Evolutionary conservation across 2,888 invertebrate species (phyloP).

Genomic region (Pollenia labialis): DNA sequence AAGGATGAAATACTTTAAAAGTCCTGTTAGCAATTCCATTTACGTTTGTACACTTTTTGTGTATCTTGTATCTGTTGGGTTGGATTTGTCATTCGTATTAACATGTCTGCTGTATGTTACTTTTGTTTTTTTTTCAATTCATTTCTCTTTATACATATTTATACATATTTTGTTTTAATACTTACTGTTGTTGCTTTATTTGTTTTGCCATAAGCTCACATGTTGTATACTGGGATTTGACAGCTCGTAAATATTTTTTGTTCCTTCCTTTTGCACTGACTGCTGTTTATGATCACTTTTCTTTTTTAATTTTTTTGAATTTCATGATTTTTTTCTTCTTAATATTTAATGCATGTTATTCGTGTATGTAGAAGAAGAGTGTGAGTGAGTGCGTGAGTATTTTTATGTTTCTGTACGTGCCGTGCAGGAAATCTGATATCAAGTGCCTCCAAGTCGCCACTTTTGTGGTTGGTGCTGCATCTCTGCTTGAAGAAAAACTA

Average conservation of each 20-base stretch:
- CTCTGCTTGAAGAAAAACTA: too few species aligned
- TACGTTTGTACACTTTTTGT: neutral
- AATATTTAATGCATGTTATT: constrained; percentile 1
- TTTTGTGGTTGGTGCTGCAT: too few species aligned
- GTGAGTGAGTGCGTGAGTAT: neutral
- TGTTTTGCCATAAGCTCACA: constrained; percentile 29
- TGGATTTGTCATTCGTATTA: constrained; percentile 67
- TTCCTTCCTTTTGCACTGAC: constrained; percentile 1
- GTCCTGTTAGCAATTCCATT: constrained; percentile 29
- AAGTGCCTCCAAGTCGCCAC: too few species aligned
- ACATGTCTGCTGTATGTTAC: constrained; percentile 63
- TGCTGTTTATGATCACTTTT: constrained; percentile 39
- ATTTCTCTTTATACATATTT: constrained; percentile 26
- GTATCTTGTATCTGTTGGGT: constrained; percentile 35
- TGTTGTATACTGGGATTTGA: constrained; percentile 81
- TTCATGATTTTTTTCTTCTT: constrained; percentile 26
- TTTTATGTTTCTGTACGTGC: too few species aligned
- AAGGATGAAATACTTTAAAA: constrained; percentile 54
- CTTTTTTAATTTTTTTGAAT: constrained; percentile 17
- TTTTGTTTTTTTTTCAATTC: constrained; percentile 32
- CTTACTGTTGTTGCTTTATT: neutral
- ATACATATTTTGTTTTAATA: constrained; percentile 8
- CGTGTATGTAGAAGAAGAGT: neutral
- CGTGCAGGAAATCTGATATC: too few species aligned
- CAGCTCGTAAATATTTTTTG: constrained; percentile 80